These are phyloP conservation scores for Mechanitis messenoides DNA, from an alignment of 2,888 invertebrate species.

Conservation along the genomic window DNA sequence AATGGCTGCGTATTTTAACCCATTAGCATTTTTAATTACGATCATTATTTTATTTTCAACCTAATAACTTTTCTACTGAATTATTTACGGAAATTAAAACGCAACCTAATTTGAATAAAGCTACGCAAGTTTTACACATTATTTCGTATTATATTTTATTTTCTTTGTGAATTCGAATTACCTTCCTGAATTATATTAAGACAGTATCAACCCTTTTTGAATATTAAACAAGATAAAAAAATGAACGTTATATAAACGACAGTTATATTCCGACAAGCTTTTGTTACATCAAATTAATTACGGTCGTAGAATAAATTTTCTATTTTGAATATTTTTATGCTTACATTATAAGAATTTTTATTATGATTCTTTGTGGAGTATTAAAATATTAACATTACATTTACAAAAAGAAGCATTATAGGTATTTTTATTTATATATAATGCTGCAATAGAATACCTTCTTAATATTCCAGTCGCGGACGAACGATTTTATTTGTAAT, in stretches of 20 bases:
- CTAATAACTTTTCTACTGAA: constrained; percentile 14
- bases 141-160: constrained; percentile 17
- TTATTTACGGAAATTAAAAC: constrained; percentile 18
- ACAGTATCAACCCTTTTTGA: constrained; percentile 13
- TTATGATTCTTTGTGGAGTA: not conserved
- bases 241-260: constrained; percentile 12
- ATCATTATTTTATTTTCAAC: constrained; percentile 15
- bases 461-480: too few relatives aligned
- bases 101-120: constrained; percentile 26
- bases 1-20: too few relatives aligned
- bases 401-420: too few relatives aligned
- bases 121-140: constrained; percentile 11
- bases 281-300: constrained; percentile 8
- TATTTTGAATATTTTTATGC: not conserved
- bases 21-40: constrained; percentile 9
- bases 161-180: constrained; percentile 15
- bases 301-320: constrained; percentile 1
- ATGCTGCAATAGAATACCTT: too few relatives aligned
- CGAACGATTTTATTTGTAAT: too few relatives aligned
- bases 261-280: constrained; percentile 10
- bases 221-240: constrained; percentile 13
- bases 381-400: not conserved
- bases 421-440: too few relatives aligned
- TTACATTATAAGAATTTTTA: not conserved
- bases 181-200: constrained; percentile 15